Base-by-base conservation (phyloP, 1,140 invertebrate genomes). In the Musca vetustissima region DNA sequence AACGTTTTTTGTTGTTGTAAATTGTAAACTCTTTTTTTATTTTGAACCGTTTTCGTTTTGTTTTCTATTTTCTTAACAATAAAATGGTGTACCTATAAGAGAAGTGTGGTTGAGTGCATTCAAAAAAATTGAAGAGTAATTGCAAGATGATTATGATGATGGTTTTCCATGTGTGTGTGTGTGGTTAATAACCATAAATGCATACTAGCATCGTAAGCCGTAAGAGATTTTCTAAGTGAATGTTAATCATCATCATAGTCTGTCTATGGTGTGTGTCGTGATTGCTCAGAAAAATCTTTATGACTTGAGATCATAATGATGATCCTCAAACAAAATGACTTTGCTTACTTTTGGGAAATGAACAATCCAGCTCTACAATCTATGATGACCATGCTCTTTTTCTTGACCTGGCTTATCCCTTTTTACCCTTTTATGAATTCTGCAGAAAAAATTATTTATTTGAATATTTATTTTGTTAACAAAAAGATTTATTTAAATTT, bases 21-120 rank as follows among this genome's bases (percentile, higher is more conserved):
- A 57, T 57, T 57, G 22, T 57, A 57, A 57, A 57, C 53, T 57
- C 53, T 57, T 57, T 57, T 43, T 43, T 43, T 43, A 1, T 43
- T 4, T 43, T 43, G 36, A 11, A 2, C n/a, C 36, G 6, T 43
- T 43, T 43, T 43, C 11, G 49, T 28, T 28, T 57, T 28, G 22
- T 25, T 24, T 57, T 57, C 22, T 8, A 3, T 28, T 28, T 28
- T 28, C 28, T 28, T 28, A 28, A 28, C 28, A 3, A 28, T 28
- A 28, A 28, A 25, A 28, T 55, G 52, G 24, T 24, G 6, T 2
- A 57, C 15, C 4, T n/a, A n/a, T n/a, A n/a, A n/a, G n/a, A n/a
- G n/a, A n/a, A n/a, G 53, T 57, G 25, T n/a, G 11, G 8, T 25
- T n/a, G 15, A 15, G 25, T 43, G 36, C 4, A 43, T 32, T 32